Evolutionary conservation across 2,113 vertebrate species (phyloP), one percentile per base, ranked within the genome.

Genomic region (Origma solitaria): DNA sequence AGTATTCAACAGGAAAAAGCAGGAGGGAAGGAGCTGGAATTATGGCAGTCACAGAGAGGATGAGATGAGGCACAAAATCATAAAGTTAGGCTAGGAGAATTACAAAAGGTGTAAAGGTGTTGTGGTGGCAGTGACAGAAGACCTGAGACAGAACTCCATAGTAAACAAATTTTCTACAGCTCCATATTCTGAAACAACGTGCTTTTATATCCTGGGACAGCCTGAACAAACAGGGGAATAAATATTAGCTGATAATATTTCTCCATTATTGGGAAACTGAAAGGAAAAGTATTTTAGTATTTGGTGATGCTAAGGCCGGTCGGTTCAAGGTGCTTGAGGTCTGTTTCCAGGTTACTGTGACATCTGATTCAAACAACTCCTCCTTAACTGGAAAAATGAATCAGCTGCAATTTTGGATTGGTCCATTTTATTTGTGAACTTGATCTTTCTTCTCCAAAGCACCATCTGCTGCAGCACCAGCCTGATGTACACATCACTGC

Each of bases 101-200:
- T 0, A 64, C 10, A 22, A 51, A 64, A 54, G 4, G 1, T 58
- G 9, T 68, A 30, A 62, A 31, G 7, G 4, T 61, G 8, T 24
- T 38, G 27, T 54, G 16, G 17, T 45, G 37, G 17, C 30, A 3
- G 20, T 51, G 57, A 40, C 7, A 56, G 60, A 68, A 66, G 15
- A 35, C 7, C 17, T 44, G 61, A 90, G 49, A 40, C 7, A 87
- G 42, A 84, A 76, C 40, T 54, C 19, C 11, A 8, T 13, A 76
- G 56, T 47, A 84, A 96, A 53, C 4, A 30, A 11, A 10, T 64
- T 71, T 90, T 76, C 35, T 54, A 4, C 13, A 23, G 15, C 79
- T 75, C 33, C 4, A 2, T 33, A 22, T 64, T 88, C 13, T 76
- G 75, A 30, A 93, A 33, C 6, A 16, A 37, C 17, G 30, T 60